Conservation (phyloP, 2,888 invertebrate species). For the Automeris io region DNA sequence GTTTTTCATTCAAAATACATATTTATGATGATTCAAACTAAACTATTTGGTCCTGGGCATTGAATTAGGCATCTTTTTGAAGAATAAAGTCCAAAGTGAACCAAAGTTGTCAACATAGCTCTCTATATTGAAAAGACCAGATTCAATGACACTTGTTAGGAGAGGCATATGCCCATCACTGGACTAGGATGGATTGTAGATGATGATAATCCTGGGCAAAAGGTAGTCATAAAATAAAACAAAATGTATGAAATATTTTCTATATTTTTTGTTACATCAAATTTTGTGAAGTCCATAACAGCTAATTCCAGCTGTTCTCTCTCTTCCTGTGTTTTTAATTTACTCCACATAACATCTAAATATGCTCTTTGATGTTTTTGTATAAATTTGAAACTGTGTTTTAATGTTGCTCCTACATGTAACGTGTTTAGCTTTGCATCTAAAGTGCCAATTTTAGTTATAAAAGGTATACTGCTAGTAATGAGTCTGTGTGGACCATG, state of each 20-base stretch:
- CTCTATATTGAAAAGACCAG: no score
- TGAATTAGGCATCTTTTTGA: no score
- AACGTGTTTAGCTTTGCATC: slow-evolving; percentile 79
- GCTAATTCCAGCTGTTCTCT: slow-evolving; percentile 72
- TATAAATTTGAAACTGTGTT: slow-evolving; percentile 86
- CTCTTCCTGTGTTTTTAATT: slow-evolving; percentile 79
- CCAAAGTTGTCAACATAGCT: no score
- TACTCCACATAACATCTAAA: slow-evolving; percentile 79
- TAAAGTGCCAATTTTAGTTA: slow-evolving; percentile 80
- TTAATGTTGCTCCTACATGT: slow-evolving; percentile 86
- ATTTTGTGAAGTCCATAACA: slow-evolving; percentile 63
- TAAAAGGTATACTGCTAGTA: slow-evolving; percentile 81
- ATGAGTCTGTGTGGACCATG: slow-evolving; percentile 87
- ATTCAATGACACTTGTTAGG: no score
- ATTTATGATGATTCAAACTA: no score
- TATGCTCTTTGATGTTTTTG: slow-evolving; percentile 81
- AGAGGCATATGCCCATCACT: no score
- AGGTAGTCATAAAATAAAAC: neutral
- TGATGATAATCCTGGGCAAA: no score
- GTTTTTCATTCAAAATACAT: no score
- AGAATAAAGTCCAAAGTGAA: no score
- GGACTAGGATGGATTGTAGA: no score
- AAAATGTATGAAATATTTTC: slow-evolving; percentile 44
- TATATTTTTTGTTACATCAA: slow-evolving; percentile 63
- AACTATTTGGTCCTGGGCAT: no score